Conservation (phyloP, 2,113 vertebrate genomes). For the Podiceps cristatus region DNA sequence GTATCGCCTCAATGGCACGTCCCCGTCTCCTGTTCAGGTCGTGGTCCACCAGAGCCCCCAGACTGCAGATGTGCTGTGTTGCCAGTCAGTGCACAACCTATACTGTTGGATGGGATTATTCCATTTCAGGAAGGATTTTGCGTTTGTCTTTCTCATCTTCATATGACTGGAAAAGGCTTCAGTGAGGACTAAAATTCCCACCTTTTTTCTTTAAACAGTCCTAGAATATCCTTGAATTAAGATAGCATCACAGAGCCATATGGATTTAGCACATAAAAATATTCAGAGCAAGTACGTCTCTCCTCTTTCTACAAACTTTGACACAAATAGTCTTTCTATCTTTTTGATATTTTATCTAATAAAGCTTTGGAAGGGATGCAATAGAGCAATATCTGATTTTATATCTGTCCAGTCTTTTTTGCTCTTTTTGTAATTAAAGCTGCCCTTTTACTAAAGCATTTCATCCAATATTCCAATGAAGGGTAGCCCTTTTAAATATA, state of each 20-base stretch:
- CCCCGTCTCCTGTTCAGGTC: neutral
- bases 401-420: neutral
- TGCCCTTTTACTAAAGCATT: neutral
- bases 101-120: neutral
- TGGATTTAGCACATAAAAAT: neutral
- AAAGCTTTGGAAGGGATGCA: neutral
- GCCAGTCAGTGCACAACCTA: neutral
- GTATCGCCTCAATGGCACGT: fast-evolving
- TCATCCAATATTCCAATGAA: neutral
- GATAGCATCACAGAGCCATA: neutral
- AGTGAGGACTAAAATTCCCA: neutral
- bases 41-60: neutral
- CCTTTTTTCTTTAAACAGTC: neutral
- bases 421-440: neutral
- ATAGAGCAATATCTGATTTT: neutral
- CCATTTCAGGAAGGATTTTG: neutral
- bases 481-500: slow-evolving; percentile 6
- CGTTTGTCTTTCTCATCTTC: neutral
- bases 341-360: neutral
- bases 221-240: neutral
- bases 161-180: neutral
- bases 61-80: neutral
- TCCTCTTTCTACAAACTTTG: slow-evolving; percentile 2
- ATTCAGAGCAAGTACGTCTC: neutral
- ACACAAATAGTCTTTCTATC: neutral